phyloP scores from a whole-genome alignment of 2,888 invertebrate species.

The Chrysina gloriosa region DNA sequence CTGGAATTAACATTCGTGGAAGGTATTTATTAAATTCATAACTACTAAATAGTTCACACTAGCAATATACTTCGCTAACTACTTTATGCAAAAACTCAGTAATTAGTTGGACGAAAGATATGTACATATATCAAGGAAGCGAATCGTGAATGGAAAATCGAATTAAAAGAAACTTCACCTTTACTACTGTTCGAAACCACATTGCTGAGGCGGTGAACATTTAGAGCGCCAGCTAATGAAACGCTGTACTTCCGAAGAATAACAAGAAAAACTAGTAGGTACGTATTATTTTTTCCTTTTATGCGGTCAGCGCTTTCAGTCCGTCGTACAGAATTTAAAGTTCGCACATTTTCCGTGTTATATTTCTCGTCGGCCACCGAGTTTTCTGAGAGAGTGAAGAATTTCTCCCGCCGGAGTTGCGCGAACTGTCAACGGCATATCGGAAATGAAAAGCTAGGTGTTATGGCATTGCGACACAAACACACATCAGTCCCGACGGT shows the following conservation, averaged over 20 bases:
- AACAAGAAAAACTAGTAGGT: not conserved
- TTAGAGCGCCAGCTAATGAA: constrained; percentile 21
- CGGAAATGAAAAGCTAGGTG: constrained; percentile 50
- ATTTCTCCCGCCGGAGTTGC: constrained; percentile 27
- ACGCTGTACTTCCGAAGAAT: constrained; percentile 9
- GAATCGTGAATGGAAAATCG: too few relatives aligned
- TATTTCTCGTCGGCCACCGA: not conserved
- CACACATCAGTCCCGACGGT: not conserved
- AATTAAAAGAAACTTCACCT: too few relatives aligned
- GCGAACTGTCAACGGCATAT: constrained; percentile 45
- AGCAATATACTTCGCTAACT: too few relatives aligned
- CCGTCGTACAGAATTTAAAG: not conserved
- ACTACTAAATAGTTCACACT: too few relatives aligned
- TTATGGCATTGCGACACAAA: constrained; percentile 37
- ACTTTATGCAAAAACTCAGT: too few relatives aligned
- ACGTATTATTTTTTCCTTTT: not conserved
- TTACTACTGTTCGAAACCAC: too few relatives aligned
- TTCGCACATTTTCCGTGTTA: constrained; percentile 6
- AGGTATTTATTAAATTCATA: too few relatives aligned
- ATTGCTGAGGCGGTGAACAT: too few relatives aligned
- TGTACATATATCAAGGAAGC: too few relatives aligned
- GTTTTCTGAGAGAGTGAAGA: constrained; percentile 14
- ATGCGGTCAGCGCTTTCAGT: constrained; percentile 14
- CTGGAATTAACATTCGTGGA: too few relatives aligned
- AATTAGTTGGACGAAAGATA: too few relatives aligned